Evolutionary conservation across 2,888 invertebrate genomes (phyloP).

Genomic region (Parnassius orleans): DNA sequence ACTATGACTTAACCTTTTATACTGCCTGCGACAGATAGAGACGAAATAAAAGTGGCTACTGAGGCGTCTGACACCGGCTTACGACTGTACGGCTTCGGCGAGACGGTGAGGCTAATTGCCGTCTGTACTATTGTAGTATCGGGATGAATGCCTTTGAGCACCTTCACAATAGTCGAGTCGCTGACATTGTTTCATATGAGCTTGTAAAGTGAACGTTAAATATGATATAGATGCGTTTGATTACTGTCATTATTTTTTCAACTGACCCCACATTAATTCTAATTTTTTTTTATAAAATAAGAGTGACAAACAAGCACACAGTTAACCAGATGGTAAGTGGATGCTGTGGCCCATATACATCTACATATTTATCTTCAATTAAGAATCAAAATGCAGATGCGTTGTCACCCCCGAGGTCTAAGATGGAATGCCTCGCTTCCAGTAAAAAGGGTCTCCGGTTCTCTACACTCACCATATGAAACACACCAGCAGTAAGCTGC

Average conservation of each 20-base stretch:
- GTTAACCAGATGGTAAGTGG: too few relatives aligned
- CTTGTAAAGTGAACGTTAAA: neutral
- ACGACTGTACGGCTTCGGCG: constrained; percentile 71
- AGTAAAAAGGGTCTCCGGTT: too few relatives aligned
- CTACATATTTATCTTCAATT: too few relatives aligned
- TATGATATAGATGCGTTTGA: neutral
- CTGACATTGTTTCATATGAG: neutral
- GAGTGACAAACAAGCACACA: too few relatives aligned
- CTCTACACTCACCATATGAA: too few relatives aligned
- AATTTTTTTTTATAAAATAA: too few relatives aligned
- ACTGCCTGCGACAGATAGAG: constrained; percentile 40
- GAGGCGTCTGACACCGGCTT: constrained; percentile 70
- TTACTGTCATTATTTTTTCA: neutral
- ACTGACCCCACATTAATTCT: too few relatives aligned
- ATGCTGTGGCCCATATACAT: too few relatives aligned
- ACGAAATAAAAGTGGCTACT: constrained; percentile 67
- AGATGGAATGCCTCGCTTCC: too few relatives aligned
- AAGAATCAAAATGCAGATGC: too few relatives aligned
- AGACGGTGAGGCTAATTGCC: constrained; percentile 70
- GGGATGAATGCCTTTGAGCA: constrained; percentile 8
- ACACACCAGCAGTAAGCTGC: too few relatives aligned
- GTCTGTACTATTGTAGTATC: constrained; percentile 48
- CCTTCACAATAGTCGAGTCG: neutral
- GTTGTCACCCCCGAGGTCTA: too few relatives aligned
- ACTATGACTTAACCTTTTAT: constrained; percentile 31